Evolutionary conservation across 2,797 vertebrate species (phyloP), one percentile per base, ranked within the genome.

Genomic region (Momotus momota): DNA sequence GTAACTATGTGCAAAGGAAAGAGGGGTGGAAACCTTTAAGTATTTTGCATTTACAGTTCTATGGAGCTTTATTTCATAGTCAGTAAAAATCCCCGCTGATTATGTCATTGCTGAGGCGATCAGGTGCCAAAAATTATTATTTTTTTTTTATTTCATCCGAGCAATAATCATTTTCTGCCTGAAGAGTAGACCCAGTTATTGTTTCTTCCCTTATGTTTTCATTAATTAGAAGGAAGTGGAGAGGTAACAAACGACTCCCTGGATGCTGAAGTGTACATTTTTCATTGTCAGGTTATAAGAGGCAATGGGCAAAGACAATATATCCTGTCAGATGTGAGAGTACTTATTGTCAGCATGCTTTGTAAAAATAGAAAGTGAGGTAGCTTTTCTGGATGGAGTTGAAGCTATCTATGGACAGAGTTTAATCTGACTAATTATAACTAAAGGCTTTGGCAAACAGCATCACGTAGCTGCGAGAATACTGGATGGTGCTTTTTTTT

Each of bases 361-460:
- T 96, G 91, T 96, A 96, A 96, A 97, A 97, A 96, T 97, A 97
- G 96, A 95, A 96, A 95, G 84, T 96, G 97, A 95, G 90, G 94
- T 96, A 27, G 96, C 41, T 89, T 96, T 97, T 94, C 96, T 97
- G 94, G 97, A 97, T 85, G 72, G 75, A 95, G 82, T 75, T 46
- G 85, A 66, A 93, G 90, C 95, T 96, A 81, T 96, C 94, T 93
- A 92, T 93, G 96, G 96, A 96, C 51, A 41, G 88, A 69, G 92
- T 94, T 97, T 97, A 94, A 96, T 97, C 94, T 93, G 94, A 96
- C 95, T 97, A 95, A 97, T 97, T 97, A 95, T 95, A 95, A 95
- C 77, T 64, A 95, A 96, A 96, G 93, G 71, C 85, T 97, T 96
- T 96, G 96, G 95, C 97, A 96, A 96, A 92, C 92, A 93, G 75